A percentile compares a stretch with the other conserved stretches of the same genome.
These are phyloP conservation scores for Spodoptera picta DNA, from an alignment of 2,888 invertebrate species.

Conservation along the genomic window DNA sequence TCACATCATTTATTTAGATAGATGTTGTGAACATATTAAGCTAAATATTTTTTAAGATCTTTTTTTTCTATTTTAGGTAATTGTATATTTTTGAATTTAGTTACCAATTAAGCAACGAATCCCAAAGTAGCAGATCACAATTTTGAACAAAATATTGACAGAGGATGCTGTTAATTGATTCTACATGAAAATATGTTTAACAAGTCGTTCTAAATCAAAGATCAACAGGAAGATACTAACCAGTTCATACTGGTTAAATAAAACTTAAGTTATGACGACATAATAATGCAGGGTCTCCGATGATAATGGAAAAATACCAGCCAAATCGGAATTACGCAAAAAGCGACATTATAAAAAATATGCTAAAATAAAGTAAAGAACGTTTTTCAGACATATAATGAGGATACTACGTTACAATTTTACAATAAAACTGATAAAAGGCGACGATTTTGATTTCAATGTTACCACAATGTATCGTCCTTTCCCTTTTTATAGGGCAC, in stretches of 20 bases:
- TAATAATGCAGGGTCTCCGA: no score
- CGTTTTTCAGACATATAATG: slow-evolving; percentile 18
- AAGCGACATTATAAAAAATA: slow-evolving; percentile 20
- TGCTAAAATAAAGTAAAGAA: slow-evolving; percentile 8
- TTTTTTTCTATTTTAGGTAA: no score
- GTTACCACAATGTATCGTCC: slow-evolving; percentile 1
- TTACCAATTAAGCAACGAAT: no score
- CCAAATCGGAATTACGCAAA: not conserved
- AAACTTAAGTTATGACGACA: not conserved
- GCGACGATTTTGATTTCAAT: slow-evolving; percentile 1
- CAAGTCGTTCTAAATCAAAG: slow-evolving; percentile 19
- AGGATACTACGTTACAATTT: slow-evolving; percentile 1
- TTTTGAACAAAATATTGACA: slow-evolving; percentile 37
- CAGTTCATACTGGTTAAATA: not conserved
- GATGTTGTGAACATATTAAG: no score
- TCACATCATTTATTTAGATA: no score
- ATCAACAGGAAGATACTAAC: slow-evolving; percentile 11
- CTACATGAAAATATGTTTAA: slow-evolving; percentile 34
- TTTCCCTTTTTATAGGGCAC: slow-evolving; percentile 13
- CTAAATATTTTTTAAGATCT: no score
- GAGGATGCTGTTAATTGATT: slow-evolving; percentile 30
- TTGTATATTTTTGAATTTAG: no score
- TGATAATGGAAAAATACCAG: not conserved
- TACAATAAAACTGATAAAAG: slow-evolving; percentile 11
- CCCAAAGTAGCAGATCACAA: not conserved